Conservation (phyloP, 2,797 vertebrate species). For the Fistularia commersonii region DNA sequence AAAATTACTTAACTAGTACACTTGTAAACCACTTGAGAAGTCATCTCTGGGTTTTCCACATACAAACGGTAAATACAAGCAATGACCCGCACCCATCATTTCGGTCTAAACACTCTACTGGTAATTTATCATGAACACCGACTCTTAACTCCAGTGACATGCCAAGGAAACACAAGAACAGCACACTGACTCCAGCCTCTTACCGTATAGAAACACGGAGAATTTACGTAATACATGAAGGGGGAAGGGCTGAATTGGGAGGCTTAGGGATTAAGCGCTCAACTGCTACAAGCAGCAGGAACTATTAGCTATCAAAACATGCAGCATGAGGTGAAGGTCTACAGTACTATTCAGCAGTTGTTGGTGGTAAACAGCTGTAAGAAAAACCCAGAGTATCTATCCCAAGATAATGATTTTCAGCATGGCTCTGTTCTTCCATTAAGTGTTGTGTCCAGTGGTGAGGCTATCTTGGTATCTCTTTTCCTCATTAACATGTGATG, state of each 20-base stretch:
- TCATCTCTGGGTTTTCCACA: slow-evolving; percentile 41
- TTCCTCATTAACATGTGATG: slow-evolving; percentile 24
- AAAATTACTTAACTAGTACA: no score
- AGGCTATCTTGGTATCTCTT: slow-evolving; percentile 16
- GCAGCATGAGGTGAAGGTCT: slow-evolving; percentile 66
- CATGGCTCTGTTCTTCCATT: slow-evolving; percentile 57
- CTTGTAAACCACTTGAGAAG: slow-evolving; percentile 40
- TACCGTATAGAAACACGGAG: slow-evolving; percentile 53
- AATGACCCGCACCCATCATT: slow-evolving; percentile 50
- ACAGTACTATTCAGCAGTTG: slow-evolving; percentile 64
- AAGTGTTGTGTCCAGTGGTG: slow-evolving; percentile 36
- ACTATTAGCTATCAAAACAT: slow-evolving; percentile 67
- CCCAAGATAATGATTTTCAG: slow-evolving; percentile 37
- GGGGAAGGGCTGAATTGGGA: no score
- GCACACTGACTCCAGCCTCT: slow-evolving; percentile 50
- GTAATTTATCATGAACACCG: slow-evolving; percentile 63
- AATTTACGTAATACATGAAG: slow-evolving; percentile 64
- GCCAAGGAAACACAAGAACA: slow-evolving; percentile 65
- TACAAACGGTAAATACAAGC: slow-evolving; percentile 52
- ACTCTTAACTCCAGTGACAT: slow-evolving; percentile 66
- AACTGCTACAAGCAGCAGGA: slow-evolving; percentile 54
- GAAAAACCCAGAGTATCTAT: slow-evolving; percentile 58
- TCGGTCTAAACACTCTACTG: slow-evolving; percentile 53
- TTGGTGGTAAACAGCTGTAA: slow-evolving; percentile 44
- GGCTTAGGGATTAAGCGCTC: slow-evolving; percentile 38